phyloP scores from a whole-genome alignment of 2,797 vertebrate genomes.

The Squalus acanthias region DNA sequence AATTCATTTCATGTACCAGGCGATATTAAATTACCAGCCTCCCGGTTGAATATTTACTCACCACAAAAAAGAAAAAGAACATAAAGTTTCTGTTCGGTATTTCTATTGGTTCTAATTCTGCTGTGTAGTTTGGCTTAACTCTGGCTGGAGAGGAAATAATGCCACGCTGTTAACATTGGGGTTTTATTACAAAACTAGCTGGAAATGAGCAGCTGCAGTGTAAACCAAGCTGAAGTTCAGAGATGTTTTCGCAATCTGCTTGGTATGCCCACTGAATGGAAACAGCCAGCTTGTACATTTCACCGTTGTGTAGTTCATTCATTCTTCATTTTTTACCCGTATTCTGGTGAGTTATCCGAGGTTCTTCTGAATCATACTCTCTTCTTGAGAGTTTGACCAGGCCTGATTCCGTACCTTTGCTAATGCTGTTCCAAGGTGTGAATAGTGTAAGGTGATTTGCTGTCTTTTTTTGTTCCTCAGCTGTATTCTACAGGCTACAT shows the following conservation, averaged over 20 bases:
- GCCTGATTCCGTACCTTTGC: background rate
- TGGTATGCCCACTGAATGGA: background rate
- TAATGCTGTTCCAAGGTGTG: background rate
- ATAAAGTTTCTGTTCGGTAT: constrained; percentile 23
- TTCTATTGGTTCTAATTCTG: background rate
- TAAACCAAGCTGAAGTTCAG: background rate
- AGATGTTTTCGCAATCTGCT: background rate
- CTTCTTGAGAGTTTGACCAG: background rate
- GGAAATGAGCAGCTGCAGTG: constrained; percentile 6
- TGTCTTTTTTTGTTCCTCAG: background rate
- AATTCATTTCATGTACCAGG: constrained; percentile 18
- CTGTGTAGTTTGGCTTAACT: constrained; percentile 10
- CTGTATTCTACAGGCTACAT: background rate
- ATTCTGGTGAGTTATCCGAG: background rate
- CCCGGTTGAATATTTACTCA: background rate
- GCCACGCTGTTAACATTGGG: background rate
- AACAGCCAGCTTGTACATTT: constrained; percentile 5
- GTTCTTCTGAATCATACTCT: background rate
- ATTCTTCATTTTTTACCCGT: background rate
- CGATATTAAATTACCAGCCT: constrained; percentile 22
- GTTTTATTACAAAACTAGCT: constrained; percentile 9
- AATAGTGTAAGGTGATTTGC: background rate
- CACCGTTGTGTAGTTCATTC: background rate
- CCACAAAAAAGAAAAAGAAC: constrained; percentile 22
- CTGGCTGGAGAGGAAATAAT: background rate